These are phyloP conservation scores for Plutella xylostella DNA, from an alignment of 2,888 invertebrate genomes.

Conservation along the genomic window DNA sequence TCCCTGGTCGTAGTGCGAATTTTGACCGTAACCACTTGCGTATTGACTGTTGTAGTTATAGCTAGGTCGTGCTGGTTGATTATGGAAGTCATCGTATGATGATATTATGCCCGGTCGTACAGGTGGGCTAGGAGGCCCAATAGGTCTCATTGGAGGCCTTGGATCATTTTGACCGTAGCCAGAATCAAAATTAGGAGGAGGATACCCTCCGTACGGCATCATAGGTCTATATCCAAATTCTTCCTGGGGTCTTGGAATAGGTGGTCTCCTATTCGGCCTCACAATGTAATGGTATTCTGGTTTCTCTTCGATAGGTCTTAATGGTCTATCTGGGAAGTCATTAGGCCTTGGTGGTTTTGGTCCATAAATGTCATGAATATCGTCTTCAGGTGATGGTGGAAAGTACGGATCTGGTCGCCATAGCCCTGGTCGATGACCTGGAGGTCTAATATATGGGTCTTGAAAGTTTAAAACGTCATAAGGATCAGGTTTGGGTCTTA, in stretches of 20 bases:
- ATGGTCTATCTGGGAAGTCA: conserved; percentile 24
- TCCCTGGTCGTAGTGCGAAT: conserved; percentile 27
- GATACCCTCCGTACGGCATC: no score
- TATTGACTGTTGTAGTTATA: conserved; percentile 41
- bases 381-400: conserved; percentile 26
- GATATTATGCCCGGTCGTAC: no score
- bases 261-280: conserved; percentile 41
- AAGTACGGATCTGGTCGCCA: conserved; percentile 33
- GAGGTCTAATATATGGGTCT: conserved; percentile 23
- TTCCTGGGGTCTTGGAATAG: conserved; percentile 17
- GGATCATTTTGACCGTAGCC: conserved; percentile 20
- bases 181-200: conserved; percentile 3
- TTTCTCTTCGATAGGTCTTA: conserved; percentile 24
- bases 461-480: conserved; percentile 45
- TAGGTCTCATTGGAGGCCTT: conserved; percentile 23
- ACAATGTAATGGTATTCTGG: conserved; percentile 46
- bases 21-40: conserved; percentile 40
- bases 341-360: conserved; percentile 25
- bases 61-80: conserved; percentile 29
- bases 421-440: conserved; percentile 13
- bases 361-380: conserved; percentile 29
- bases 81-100: conserved; percentile 22
- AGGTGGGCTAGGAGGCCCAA: conserved; percentile 28
- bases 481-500: conserved; percentile 28
- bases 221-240: conserved; percentile 22